A percentile compares a stretch with the other conserved stretches of the same genome.
phyloP scores from a whole-genome alignment of 2,888 invertebrate genomes.

The Pediacus dermestoides region DNA sequence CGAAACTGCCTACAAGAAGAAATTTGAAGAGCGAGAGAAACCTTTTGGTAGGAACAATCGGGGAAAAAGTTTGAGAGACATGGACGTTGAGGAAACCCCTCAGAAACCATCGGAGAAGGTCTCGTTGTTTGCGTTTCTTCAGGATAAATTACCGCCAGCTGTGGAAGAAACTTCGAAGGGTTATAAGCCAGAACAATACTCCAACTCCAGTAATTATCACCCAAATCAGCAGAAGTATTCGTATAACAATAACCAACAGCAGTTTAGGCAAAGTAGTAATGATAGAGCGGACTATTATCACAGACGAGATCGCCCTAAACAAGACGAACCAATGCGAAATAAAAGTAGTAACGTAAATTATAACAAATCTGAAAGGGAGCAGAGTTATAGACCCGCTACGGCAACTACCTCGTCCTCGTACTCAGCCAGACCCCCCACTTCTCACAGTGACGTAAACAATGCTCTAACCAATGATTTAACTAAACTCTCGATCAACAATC shows the following conservation, averaged over 20 bases:
- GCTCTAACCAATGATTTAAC: slow-evolving; percentile 29
- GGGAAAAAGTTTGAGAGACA: slow-evolving; percentile 37
- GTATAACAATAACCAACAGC: too few relatives aligned
- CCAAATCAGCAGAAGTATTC: slow-evolving; percentile 17
- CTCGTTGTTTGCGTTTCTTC: slow-evolving; percentile 77
- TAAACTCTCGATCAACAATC: slow-evolving; percentile 42
- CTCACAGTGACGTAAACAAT: slow-evolving; percentile 22
- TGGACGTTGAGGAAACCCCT: slow-evolving; percentile 57
- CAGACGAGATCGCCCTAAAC: slow-evolving; percentile 3
- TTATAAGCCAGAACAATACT: slow-evolving; percentile 11
- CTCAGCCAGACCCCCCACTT: slow-evolving; percentile 13
- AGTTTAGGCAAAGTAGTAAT: slow-evolving; percentile 16
- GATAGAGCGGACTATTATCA: slow-evolving; percentile 29
- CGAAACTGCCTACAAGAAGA: slow-evolving; percentile 17
- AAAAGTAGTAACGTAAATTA: slow-evolving; percentile 17
- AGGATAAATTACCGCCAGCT: slow-evolving; percentile 75
- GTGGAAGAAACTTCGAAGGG: slow-evolving; percentile 35
- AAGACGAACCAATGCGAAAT: slow-evolving; percentile 14
- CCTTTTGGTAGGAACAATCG: too few relatives aligned
- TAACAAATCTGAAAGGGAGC: slow-evolving; percentile 16
- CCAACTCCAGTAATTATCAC: slow-evolving; percentile 15
- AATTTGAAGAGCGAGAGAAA: slow-evolving; percentile 13
- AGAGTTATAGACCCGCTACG: too few relatives aligned
- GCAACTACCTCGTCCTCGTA: too few relatives aligned
- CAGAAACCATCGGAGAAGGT: slow-evolving; percentile 77